Conservation (phyloP, 2,888 invertebrate genomes). For the Julus scandinavius region DNA sequence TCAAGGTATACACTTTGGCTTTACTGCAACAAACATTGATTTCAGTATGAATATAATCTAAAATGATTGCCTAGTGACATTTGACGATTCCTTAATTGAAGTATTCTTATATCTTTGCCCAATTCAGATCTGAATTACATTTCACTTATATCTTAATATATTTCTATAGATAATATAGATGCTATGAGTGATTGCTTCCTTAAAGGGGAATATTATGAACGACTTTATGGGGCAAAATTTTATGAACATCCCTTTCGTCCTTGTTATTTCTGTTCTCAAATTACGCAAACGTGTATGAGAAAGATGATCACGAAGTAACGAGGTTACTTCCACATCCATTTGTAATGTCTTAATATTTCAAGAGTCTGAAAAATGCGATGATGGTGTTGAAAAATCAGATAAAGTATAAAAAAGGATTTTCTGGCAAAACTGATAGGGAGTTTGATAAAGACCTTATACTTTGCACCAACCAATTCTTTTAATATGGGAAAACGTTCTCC, state of each 20-base stretch:
- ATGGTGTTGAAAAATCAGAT: neutral
- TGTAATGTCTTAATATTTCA: slow-evolving; percentile 1
- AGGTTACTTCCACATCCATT: slow-evolving; percentile 15
- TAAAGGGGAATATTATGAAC: neutral
- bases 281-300: neutral
- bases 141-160: neutral
- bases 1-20: too few relatives aligned
- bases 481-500: neutral
- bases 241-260: neutral
- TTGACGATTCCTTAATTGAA: too few relatives aligned
- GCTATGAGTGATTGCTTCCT: neutral
- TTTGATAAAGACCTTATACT: slow-evolving; percentile 16
- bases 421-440: neutral
- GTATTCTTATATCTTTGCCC: neutral
- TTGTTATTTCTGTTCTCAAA: slow-evolving; percentile 11
- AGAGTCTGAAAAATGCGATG: neutral
- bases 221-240: neutral
- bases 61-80: too few relatives aligned
- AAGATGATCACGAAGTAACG: slow-evolving; percentile 2
- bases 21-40: too few relatives aligned
- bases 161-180: neutral
- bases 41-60: too few relatives aligned
- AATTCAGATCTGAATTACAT: too few relatives aligned
- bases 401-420: neutral
- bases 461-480: slow-evolving; percentile 2